Evolutionary conservation across 2,797 vertebrate species (phyloP).

Genomic region (Ataeniobius toweri): DNA sequence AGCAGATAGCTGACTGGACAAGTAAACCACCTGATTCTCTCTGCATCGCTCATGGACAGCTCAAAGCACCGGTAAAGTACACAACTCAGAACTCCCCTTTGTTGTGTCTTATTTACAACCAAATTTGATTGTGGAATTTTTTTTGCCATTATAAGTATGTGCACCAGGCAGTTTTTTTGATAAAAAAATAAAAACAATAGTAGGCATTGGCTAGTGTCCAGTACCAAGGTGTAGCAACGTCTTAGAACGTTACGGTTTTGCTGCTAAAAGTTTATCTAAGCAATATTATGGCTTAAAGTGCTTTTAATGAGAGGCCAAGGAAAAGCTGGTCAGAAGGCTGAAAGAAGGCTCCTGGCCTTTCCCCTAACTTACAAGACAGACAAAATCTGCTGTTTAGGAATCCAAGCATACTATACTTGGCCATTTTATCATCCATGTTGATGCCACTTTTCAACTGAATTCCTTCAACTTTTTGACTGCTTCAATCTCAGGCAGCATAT

Average conservation of each 20-base stretch:
- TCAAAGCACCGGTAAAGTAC: constrained; percentile 3
- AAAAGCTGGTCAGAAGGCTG: neutral
- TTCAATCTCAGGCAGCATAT: no score
- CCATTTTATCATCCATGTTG: no score
- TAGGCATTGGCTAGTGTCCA: neutral
- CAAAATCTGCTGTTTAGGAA: neutral
- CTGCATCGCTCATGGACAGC: constrained; percentile 3
- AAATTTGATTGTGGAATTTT: neutral
- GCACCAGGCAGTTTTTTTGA: neutral
- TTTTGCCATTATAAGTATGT: neutral
- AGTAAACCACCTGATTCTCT: constrained; percentile 50
- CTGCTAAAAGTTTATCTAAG: neutral
- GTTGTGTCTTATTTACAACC: neutral
- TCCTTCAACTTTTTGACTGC: no score
- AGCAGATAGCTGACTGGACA: constrained; percentile 64
- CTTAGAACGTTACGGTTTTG: neutral
- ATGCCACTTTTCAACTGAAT: no score
- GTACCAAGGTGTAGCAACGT: neutral
- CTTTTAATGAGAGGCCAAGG: neutral
- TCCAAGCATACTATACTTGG: no score
- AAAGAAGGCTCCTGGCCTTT: neutral
- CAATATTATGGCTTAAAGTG: neutral
- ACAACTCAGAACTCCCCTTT: neutral
- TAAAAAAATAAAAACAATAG: neutral
- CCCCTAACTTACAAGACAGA: neutral